Evolutionary conservation across 2,888 invertebrate genomes (phyloP).

Genomic region (Dynastes hyllus): DNA sequence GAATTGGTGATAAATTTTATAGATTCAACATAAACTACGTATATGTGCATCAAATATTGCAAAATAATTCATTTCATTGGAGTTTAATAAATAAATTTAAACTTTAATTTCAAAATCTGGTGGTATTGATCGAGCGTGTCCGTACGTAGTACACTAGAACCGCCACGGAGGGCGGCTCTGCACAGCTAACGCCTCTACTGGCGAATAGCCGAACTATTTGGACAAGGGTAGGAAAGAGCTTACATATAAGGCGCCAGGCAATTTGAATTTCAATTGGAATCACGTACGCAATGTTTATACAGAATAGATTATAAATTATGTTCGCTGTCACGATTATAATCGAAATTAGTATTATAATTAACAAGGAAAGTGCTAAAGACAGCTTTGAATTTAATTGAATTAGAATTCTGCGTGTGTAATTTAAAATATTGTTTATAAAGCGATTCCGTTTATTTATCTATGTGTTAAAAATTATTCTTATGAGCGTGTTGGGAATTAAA

Average conservation of each 20-base stretch:
- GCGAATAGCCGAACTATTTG: constrained; percentile 55
- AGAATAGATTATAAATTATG: constrained; percentile 37
- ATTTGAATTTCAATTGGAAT: constrained; percentile 42
- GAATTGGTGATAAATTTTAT: no score
- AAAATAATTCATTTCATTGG: neutral
- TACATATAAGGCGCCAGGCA: constrained; percentile 12
- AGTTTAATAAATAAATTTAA: constrained; percentile 1
- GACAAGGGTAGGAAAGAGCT: constrained; percentile 30
- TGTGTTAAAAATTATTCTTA: neutral
- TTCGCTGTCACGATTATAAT: constrained; percentile 38
- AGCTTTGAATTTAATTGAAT: constrained; percentile 24
- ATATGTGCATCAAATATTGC: neutral
- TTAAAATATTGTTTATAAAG: neutral
- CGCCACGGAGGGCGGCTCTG: constrained; percentile 58
- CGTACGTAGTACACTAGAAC: constrained; percentile 53
- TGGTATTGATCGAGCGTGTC: constrained; percentile 36
- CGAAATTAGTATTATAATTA: constrained; percentile 44
- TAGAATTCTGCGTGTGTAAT: neutral
- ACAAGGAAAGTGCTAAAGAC: constrained; percentile 12
- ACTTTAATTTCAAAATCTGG: constrained; percentile 6
- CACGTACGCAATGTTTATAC: constrained; percentile 36
- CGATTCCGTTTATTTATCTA: constrained; percentile 6
- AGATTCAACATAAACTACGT: no score
- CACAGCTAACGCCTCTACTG: constrained; percentile 54
- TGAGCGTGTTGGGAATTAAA: neutral